Conservation (phyloP, 1,140 invertebrate genomes). For the Nasonia giraulti region DNA sequence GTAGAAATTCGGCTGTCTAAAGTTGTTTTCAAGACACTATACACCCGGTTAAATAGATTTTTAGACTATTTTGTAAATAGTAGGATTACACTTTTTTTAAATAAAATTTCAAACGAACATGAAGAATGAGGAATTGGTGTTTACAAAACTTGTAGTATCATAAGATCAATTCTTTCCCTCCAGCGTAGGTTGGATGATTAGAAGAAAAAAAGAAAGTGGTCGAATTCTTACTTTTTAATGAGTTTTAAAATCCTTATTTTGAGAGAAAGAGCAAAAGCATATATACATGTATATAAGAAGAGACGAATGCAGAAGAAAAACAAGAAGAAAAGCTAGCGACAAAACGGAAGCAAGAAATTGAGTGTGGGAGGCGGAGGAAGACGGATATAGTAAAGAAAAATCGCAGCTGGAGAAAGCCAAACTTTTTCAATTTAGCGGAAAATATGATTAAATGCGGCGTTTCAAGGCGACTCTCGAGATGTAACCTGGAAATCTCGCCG, state of each 20-base stretch:
- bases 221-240: conserved; percentile 46
- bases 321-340: not conserved
- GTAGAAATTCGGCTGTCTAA: too few species aligned
- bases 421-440: conserved; percentile 45
- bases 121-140: too few species aligned
- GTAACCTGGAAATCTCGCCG: conserved; percentile 5
- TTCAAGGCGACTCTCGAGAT: conserved; percentile 27
- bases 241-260: conserved; percentile 34
- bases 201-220: conserved; percentile 27
- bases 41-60: too few species aligned
- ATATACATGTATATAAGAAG: not conserved
- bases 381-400: conserved; percentile 10
- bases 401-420: conserved; percentile 8
- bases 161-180: not conserved
- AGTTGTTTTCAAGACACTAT: too few species aligned
- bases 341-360: conserved; percentile 25
- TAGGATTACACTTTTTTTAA: too few species aligned
- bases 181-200: conserved; percentile 21
- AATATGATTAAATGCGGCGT: conserved; percentile 42
- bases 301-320: not conserved
- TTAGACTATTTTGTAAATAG: too few species aligned
- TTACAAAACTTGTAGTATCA: not conserved
- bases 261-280: not conserved
- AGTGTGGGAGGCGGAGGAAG: not conserved
- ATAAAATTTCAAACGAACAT: too few species aligned